A percentile compares a stretch with the other conserved stretches of the same genome.
Evolutionary conservation across 2,113 vertebrate species (phyloP).

Genomic region (Ibidorhyncha struthersii): DNA sequence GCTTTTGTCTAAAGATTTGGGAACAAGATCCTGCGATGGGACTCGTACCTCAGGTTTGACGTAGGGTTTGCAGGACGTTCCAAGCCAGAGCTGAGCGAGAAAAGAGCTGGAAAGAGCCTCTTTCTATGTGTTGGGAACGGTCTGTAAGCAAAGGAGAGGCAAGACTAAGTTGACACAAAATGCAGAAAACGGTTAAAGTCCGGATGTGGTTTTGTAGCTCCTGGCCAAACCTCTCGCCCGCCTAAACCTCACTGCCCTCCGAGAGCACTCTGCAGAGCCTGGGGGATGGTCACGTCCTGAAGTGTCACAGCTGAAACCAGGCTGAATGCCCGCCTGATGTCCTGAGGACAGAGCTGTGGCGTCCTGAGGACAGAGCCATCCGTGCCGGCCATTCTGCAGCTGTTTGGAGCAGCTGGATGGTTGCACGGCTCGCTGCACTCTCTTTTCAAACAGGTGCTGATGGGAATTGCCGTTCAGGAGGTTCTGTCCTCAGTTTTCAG

Average conservation of each 20-base stretch:
- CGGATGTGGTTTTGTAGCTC: slow-evolving; percentile 34
- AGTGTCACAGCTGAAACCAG: neutral
- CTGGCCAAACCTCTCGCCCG: neutral
- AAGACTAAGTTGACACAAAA: neutral
- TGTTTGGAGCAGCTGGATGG: neutral
- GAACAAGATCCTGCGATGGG: neutral
- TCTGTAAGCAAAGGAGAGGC: neutral
- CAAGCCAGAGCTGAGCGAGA: neutral
- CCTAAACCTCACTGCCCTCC: neutral
- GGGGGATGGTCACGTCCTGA: neutral
- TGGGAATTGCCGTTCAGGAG: neutral
- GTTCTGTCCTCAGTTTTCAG: neutral
- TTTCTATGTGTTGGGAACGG: neutral
- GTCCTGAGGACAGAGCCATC: neutral
- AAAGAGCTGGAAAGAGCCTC: neutral
- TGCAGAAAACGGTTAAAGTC: neutral
- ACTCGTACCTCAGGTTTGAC: neutral
- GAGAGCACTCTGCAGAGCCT: neutral
- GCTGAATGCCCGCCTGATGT: neutral
- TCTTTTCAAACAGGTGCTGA: neutral
- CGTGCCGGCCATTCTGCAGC: neutral
- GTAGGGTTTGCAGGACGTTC: neutral
- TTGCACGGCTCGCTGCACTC: rapidly evolving
- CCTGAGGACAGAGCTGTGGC: neutral
- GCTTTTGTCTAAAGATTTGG: neutral